Conservation (phyloP, 2,113 vertebrate genomes). For the Oryzias javanicus region DNA sequence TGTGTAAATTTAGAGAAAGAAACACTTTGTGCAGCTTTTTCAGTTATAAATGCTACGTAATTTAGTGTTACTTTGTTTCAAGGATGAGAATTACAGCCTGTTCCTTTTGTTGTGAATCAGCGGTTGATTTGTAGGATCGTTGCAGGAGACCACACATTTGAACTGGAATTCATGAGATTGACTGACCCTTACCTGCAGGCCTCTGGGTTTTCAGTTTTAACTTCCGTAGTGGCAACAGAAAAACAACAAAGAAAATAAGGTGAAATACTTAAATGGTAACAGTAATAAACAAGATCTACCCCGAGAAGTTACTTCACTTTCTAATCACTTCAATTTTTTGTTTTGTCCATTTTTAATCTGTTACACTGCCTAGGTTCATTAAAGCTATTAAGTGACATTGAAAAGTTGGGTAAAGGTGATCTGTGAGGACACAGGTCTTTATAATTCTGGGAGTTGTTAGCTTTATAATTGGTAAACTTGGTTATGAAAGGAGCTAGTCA, state of each 20-base stretch:
- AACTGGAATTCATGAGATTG: conserved; percentile 47
- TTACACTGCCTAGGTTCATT: conserved; percentile 75
- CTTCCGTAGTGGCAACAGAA: conserved; percentile 57
- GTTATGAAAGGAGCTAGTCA: conserved; percentile 96
- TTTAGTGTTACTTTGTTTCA: conserved; percentile 17
- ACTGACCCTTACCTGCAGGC: conserved; percentile 50
- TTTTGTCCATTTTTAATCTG: conserved; percentile 70
- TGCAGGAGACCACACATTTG: conserved; percentile 23
- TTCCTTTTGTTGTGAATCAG: conserved; percentile 8
- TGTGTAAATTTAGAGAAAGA: conserved; percentile 9
- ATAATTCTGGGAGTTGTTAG: conserved; percentile 78
- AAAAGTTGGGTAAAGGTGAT: conserved; percentile 13
- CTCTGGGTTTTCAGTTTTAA: conserved; percentile 54
- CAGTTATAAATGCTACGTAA: conserved; percentile 56
- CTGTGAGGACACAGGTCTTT: conserved; percentile 82
- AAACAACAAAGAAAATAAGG: conserved; percentile 54
- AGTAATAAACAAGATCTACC: conserved; percentile 46
- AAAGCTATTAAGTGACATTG: conserved; percentile 77
- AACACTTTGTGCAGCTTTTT: conserved; percentile 17
- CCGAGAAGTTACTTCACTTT: conserved; percentile 60
- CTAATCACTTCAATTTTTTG: conserved; percentile 81
- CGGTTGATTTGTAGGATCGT: conserved; percentile 14
- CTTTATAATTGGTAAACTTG: conserved; percentile 84
- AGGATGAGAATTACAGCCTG: background rate
- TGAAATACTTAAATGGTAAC: conserved; percentile 47